phyloP scores from a whole-genome alignment of 2,113 vertebrate species.

The Cheirogaleus medius region DNA sequence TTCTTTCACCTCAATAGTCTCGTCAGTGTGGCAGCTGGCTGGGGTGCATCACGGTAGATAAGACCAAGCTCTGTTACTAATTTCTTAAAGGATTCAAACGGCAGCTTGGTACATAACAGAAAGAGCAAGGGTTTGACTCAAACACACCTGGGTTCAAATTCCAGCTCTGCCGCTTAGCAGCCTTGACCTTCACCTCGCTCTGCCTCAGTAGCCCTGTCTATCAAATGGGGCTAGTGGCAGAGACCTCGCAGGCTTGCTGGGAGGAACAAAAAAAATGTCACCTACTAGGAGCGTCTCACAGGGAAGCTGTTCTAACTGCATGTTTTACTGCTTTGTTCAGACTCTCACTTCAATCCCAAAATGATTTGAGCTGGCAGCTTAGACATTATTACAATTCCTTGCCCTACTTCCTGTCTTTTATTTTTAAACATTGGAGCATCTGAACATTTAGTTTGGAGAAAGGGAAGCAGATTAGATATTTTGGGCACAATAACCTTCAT shows the following conservation, averaged over 20 bases:
- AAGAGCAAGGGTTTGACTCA: not conserved
- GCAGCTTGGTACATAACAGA: not conserved
- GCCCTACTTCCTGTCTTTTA: constrained; percentile 64
- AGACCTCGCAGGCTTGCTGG: not conserved
- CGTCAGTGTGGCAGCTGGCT: not conserved
- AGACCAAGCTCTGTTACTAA: too few relatives aligned
- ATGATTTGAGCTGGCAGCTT: not conserved
- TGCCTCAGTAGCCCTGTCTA: not conserved
- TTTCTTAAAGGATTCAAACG: not conserved
- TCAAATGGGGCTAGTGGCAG: not conserved
- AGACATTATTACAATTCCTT: constrained; percentile 33
- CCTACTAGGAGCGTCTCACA: not conserved
- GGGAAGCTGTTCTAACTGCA: not conserved
- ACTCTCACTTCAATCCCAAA: constrained; percentile 1
- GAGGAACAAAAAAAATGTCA: not conserved
- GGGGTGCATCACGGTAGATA: not conserved
- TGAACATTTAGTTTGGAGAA: constrained; percentile 48
- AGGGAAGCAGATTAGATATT: constrained; percentile 52
- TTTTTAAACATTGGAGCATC: constrained; percentile 63
- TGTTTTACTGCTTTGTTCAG: not conserved
- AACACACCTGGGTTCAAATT: not conserved
- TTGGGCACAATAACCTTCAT: constrained; percentile 29
- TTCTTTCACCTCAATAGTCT: too few relatives aligned
- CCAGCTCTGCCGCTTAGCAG: not conserved
- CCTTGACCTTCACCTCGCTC: not conserved